Conservation (phyloP, 1,140 invertebrate genomes). For the Pseudomyrmex cubaensis region DNA sequence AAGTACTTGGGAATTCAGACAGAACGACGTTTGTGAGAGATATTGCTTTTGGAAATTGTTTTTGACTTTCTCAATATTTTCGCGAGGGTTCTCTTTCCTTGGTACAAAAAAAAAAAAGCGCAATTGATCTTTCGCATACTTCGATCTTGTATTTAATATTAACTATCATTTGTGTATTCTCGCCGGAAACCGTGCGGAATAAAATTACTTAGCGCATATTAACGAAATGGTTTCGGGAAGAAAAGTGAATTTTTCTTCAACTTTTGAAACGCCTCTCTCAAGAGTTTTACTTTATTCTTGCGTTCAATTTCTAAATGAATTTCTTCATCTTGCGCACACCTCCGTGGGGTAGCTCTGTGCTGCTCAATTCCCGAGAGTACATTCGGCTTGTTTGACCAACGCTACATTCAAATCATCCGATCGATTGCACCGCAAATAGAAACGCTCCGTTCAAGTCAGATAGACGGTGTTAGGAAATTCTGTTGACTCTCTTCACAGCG, state of each 20-base stretch:
- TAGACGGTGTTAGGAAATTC: constrained; percentile 40
- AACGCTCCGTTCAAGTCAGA: constrained; percentile 43
- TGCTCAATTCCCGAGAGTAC: constrained; percentile 52
- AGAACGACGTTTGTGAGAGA: constrained; percentile 6
- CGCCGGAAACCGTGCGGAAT: too few relatives aligned
- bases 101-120: too few relatives aligned
- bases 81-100: neutral
- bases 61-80: constrained; percentile 10
- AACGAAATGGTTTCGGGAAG: too few relatives aligned
- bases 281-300: neutral
- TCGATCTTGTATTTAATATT: too few relatives aligned
- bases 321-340: constrained; percentile 7
- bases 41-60: constrained; percentile 33
- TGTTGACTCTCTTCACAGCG: neutral
- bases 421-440: constrained; percentile 58
- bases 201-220: too few relatives aligned
- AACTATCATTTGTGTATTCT: too few relatives aligned
- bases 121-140: neutral
- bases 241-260: neutral
- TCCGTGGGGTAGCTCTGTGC: neutral
- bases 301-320: constrained; percentile 19
- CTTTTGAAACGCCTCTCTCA: neutral
- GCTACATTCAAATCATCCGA: constrained; percentile 49
- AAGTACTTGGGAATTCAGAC: constrained; percentile 27
- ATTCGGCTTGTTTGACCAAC: constrained; percentile 52